Evolutionary conservation across 2,797 vertebrate species (phyloP), one percentile per base, ranked within the genome.

Genomic region (Enteromius argenteus): DNA sequence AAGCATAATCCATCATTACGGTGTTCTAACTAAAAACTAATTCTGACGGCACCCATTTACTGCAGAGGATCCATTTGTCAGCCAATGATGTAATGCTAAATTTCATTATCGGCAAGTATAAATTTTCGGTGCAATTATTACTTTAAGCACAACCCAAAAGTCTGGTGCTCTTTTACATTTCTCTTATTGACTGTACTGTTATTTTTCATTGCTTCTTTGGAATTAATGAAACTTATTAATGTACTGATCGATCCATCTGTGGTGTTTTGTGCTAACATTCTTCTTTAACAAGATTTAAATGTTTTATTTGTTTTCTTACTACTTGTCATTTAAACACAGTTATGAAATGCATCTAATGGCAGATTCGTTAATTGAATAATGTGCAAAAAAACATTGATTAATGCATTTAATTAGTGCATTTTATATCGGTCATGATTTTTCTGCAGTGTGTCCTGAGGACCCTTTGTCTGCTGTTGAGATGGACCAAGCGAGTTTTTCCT

Each of bases 401-500:
- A 60, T 11, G 39, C 2, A 17, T 58, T 42, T 19, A n/a, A 19
- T 49, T 2, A 8, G 2, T 37, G 19, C 35, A 15, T n/a, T 79
- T 21, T 11, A 32, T 7, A 23, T 84, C 11, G 19, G 23, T 37
- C 5, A 27, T 17, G 51, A 19, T 23, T 27, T 30, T 76, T 56
- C 58, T 5, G 42, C 85, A 99, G 98, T 92, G 78, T 90, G 89
- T 84, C 93, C 96, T 82, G 91, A 93, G 32, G 94, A 95, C 79
- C 88, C 87, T 17, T 89, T 91, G 85, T 91, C 91, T 3, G 94
- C 89, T 0, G 0, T 99, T 79, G 94, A 97, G 84, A 88, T 99
- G 85, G 93, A 5, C 8, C 93, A 91, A 86, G 96, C 95, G n/a
- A 83, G 90, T 0, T 99, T 99, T 91, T 97, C 96, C 0, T 99